These are phyloP conservation scores for Psephotus haematonotus DNA, from an alignment of 2,113 vertebrate species.

Conservation along the genomic window DNA sequence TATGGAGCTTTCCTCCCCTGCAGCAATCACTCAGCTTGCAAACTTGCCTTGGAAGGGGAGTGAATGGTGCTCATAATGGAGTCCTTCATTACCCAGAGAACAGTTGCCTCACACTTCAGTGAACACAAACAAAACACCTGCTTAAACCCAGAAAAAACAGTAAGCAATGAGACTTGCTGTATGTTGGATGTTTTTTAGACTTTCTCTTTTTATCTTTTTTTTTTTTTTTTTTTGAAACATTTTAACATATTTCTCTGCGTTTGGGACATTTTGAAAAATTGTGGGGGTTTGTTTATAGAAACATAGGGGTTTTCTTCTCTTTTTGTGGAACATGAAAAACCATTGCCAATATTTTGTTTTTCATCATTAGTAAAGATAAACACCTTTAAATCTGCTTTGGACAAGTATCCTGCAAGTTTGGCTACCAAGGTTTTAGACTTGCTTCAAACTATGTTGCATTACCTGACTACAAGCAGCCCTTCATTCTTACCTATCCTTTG, in stretches of 20 bases:
- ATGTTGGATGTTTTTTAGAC: neutral
- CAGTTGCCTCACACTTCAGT: constrained; percentile 51
- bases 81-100: constrained; percentile 37
- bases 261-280: neutral
- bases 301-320: neutral
- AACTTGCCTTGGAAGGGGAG: neutral
- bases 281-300: neutral
- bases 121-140: constrained; percentile 60
- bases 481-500: neutral
- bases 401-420: neutral
- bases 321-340: neutral
- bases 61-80: neutral
- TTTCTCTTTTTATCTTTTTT: neutral
- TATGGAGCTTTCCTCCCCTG: neutral
- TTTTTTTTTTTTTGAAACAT: neutral
- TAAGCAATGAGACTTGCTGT: neutral
- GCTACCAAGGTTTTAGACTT: neutral
- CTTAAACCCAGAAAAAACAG: neutral
- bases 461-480: neutral
- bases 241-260: neutral
- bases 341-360: neutral
- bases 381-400: neutral
- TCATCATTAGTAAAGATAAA: neutral
- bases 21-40: neutral
- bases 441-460: neutral